A percentile compares a stretch with the other conserved stretches of the same genome.
phyloP scores from a whole-genome alignment of 2,888 invertebrate species.

The Cetonia aurata region DNA sequence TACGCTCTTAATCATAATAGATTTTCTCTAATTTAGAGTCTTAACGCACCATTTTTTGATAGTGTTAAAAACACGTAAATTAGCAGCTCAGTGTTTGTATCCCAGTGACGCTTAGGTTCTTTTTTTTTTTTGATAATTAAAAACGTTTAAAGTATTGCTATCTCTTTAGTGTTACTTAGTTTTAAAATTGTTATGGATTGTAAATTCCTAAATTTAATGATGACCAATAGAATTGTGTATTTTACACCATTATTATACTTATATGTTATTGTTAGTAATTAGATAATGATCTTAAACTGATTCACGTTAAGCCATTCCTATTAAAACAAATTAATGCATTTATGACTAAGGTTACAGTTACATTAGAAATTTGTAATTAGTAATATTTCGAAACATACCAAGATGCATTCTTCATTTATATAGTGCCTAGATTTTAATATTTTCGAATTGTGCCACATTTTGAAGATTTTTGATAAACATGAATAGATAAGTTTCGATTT shows the following conservation, averaged over 20 bases:
- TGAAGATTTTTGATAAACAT: conserved; percentile 1
- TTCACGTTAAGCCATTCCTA: conserved; percentile 18
- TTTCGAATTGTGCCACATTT: conserved; percentile 33
- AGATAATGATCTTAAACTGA: conserved; percentile 11
- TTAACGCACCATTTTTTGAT: background rate
- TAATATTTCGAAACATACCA: conserved; percentile 11
- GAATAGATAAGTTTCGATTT: conserved; percentile 3
- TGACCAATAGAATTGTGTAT: conserved; percentile 39
- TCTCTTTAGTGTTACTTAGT: conserved; percentile 25
- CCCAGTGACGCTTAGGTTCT: too few species aligned
- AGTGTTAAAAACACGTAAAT: background rate
- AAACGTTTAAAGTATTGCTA: conserved; percentile 18
- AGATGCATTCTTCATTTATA: conserved; percentile 43
- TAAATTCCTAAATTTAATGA: conserved; percentile 33
- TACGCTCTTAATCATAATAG: conserved; percentile 2
- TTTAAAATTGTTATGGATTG: conserved; percentile 36
- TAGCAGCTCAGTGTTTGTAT: conserved; percentile 1
- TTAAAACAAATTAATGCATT: conserved; percentile 32
- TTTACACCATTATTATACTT: conserved; percentile 30
- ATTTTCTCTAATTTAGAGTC: background rate
- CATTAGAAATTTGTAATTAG: conserved; percentile 24
- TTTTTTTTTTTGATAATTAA: background rate
- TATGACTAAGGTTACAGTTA: conserved; percentile 11
- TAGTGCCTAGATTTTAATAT: conserved; percentile 56
- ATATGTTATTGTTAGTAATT: conserved; percentile 16